phyloP scores from a whole-genome alignment of 2,888 invertebrate genomes.

The Barypeithes pellucidus region DNA sequence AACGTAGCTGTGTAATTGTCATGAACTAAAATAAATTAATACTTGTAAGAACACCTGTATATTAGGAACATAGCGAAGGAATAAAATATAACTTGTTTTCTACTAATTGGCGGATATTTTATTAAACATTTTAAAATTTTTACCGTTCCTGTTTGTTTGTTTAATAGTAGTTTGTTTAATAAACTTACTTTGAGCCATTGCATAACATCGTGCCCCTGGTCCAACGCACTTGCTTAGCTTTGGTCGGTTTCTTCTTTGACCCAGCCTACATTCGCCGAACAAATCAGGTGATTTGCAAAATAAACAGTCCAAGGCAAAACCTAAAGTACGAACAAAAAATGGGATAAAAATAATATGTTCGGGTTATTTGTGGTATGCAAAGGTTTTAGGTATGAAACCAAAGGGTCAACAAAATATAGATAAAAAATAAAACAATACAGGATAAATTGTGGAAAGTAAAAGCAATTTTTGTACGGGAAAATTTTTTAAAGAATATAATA shows the following conservation, averaged over 20 bases:
- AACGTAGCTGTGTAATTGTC: conserved; percentile 3
- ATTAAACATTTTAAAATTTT: too few species aligned
- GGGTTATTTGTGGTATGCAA: too few species aligned
- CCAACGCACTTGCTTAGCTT: conserved; percentile 22
- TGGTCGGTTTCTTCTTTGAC: conserved; percentile 34
- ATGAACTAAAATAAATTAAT: conserved; percentile 17
- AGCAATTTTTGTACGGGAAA: too few species aligned
- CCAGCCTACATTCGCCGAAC: conserved; percentile 29
- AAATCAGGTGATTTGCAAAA: conserved; percentile 32
- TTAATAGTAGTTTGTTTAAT: background rate
- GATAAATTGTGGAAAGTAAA: too few species aligned
- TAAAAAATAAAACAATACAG: background rate
- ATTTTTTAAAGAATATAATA: too few species aligned
- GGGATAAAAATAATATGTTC: background rate
- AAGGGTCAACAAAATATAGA: background rate
- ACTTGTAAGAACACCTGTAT: too few species aligned
- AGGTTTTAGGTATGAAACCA: too few species aligned
- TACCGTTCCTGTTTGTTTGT: background rate
- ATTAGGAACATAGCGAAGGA: too few species aligned
- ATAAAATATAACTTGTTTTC: too few species aligned
- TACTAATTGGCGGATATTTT: too few species aligned
- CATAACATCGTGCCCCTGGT: conserved; percentile 38
- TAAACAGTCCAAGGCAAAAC: conserved; percentile 29
- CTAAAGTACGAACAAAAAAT: conserved; percentile 17
- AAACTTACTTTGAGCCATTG: conserved; percentile 28